A percentile compares a stretch with the other conserved stretches of the same genome.
These are phyloP conservation scores for Trachemys scripta DNA, from an alignment of 2,113 vertebrate genomes.

Conservation along the genomic window DNA sequence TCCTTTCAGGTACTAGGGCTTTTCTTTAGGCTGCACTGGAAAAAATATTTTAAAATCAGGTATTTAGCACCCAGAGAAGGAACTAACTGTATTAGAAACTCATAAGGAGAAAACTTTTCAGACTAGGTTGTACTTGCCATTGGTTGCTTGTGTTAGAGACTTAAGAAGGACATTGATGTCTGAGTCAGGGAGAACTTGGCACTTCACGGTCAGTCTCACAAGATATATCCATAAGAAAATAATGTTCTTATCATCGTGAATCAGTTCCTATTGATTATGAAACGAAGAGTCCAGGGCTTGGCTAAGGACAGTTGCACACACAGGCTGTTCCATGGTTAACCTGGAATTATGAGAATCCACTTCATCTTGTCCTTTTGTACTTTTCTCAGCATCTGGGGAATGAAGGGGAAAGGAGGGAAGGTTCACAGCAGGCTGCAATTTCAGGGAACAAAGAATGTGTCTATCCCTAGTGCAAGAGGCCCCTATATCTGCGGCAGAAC, in stretches of 20 bases:
- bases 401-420: background rate
- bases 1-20: background rate
- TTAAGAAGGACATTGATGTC: background rate
- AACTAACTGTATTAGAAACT: background rate
- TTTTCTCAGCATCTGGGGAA: background rate
- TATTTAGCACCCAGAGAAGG: background rate
- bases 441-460: background rate
- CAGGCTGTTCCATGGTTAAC: background rate
- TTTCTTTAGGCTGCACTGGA: background rate
- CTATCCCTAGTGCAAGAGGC: background rate
- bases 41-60: background rate
- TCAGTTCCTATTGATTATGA: background rate
- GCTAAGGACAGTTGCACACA: background rate
- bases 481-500: constrained; percentile 7
- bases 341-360: background rate
- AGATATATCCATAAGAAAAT: background rate
- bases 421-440: background rate
- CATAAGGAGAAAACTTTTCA: background rate
- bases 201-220: background rate
- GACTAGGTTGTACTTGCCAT: background rate
- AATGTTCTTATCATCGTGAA: background rate
- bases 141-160: background rate
- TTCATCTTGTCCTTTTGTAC: background rate
- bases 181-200: background rate
- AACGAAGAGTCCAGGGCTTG: background rate